Conservation (phyloP, 2,888 invertebrate species). For the Saturnia pavonia region DNA sequence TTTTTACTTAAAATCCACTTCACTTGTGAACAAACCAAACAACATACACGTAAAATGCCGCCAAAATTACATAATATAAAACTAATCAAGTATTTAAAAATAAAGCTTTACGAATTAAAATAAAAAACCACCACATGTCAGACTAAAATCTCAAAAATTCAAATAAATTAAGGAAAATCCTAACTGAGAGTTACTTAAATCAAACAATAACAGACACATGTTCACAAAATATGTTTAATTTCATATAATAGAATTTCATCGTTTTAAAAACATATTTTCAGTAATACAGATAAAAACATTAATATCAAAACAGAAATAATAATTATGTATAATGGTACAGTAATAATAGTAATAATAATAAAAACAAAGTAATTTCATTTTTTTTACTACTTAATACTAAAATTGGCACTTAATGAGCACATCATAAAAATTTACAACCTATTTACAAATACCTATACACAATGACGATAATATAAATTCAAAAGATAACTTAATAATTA, state of each 20-base stretch:
- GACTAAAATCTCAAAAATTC: too few relatives aligned
- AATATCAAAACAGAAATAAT: slow-evolving; percentile 20
- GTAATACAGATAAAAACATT: slow-evolving; percentile 24
- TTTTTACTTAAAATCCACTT: too few relatives aligned
- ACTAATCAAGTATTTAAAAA: too few relatives aligned
- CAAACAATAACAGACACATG: slow-evolving; percentile 31
- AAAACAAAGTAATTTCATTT: slow-evolving; percentile 25
- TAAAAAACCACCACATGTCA: too few relatives aligned
- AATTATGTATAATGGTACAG: slow-evolving; percentile 12
- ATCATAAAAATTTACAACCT: slow-evolving; percentile 52
- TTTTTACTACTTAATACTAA: slow-evolving; percentile 63
- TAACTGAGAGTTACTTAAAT: too few relatives aligned
- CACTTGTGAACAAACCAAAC: too few relatives aligned
- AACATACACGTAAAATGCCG: too few relatives aligned
- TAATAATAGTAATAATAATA: slow-evolving; percentile 19
- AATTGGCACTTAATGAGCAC: slow-evolving; percentile 78
- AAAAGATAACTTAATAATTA: background rate
- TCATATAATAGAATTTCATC: slow-evolving; percentile 43
- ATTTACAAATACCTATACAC: slow-evolving; percentile 39
- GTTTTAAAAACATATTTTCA: slow-evolving; percentile 61
- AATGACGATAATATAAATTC: slow-evolving; percentile 20
- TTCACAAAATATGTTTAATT: slow-evolving; percentile 43
- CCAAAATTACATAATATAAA: too few relatives aligned
- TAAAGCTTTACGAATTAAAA: too few relatives aligned
- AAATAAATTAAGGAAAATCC: too few relatives aligned